These are phyloP conservation scores for Liodrosophila aerea DNA, from an alignment of 2,888 invertebrate species.

Conservation along the genomic window DNA sequence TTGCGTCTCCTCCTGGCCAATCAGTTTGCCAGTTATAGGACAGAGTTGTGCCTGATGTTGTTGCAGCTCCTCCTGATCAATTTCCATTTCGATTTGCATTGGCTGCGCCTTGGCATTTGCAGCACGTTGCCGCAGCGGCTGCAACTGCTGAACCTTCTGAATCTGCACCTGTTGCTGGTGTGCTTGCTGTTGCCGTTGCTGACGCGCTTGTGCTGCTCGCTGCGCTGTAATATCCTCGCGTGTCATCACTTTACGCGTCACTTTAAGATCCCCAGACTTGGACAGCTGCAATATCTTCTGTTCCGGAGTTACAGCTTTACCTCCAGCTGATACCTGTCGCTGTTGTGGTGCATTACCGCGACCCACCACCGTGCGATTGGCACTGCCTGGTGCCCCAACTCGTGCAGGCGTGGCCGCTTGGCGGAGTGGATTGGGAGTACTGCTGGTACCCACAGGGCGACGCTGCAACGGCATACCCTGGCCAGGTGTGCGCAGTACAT, in stretches of 20 bases:
- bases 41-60: slow-evolving; percentile 85
- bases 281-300: slow-evolving; percentile 83
- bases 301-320: slow-evolving; percentile 80
- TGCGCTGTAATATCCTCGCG: slow-evolving; percentile 75
- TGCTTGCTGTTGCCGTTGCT: slow-evolving; percentile 61
- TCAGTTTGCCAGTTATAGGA: slow-evolving; percentile 85
- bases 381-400: slow-evolving; percentile 46
- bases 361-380: slow-evolving; percentile 74
- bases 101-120: slow-evolving; percentile 81
- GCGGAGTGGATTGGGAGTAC: slow-evolving; percentile 17
- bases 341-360: slow-evolving; percentile 39
- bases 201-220: slow-evolving; percentile 64
- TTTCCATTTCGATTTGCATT: slow-evolving; percentile 53
- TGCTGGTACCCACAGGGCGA: slow-evolving; percentile 41
- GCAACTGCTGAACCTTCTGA: slow-evolving; percentile 84
- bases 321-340: slow-evolving; percentile 20
- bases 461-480: slow-evolving; percentile 59
- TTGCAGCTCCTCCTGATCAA: slow-evolving; percentile 68
- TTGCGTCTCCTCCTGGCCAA: slow-evolving; percentile 84
- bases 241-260: slow-evolving; percentile 82
- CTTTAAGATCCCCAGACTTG: slow-evolving; percentile 83
- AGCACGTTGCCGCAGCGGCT: slow-evolving; percentile 80
- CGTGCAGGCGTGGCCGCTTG: slow-evolving; percentile 35
- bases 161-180: slow-evolving; percentile 65
- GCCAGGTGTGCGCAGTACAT: slow-evolving; percentile 55